Percentiles rank a stretch among this genome's conserved stretches.
These are phyloP conservation scores for Hirtodrosophila histrioides DNA, from an alignment of 2,888 invertebrate genomes.

Conservation along the genomic window DNA sequence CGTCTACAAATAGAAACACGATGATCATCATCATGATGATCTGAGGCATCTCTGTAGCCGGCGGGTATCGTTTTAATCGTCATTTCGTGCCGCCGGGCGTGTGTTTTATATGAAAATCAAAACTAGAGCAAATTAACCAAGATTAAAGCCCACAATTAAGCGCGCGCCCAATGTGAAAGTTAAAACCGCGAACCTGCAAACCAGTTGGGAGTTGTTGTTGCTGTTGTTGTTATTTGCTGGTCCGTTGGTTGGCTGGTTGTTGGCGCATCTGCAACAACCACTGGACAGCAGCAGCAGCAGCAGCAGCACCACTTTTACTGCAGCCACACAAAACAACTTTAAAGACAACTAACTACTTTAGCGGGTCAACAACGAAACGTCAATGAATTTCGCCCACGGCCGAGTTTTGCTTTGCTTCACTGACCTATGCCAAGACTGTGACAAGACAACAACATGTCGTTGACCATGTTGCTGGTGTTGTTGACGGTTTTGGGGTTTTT, in stretches of 20 bases:
- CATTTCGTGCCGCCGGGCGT: constrained; percentile 46
- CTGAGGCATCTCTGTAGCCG: background rate
- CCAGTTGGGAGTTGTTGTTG: constrained; percentile 56
- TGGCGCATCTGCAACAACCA: constrained; percentile 64
- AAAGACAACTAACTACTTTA: constrained; percentile 32
- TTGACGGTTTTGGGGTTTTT: constrained; percentile 3
- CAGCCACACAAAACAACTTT: constrained; percentile 35
- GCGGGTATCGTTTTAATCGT: constrained; percentile 45
- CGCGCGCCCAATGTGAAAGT: constrained; percentile 75
- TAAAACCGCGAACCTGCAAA: constrained; percentile 64
- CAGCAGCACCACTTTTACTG: constrained; percentile 63
- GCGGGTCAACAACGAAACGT: constrained; percentile 50
- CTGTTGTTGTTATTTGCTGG: constrained; percentile 9
- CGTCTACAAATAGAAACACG: background rate
- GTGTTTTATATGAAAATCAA: constrained; percentile 57
- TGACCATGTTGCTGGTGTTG: constrained; percentile 9
- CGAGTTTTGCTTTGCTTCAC: constrained; percentile 59
- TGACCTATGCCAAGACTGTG: constrained; percentile 64
- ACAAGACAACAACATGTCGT: too few relatives aligned
- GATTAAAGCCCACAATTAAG: constrained; percentile 76
- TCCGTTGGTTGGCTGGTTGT: constrained; percentile 12
- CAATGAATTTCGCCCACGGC: constrained; percentile 53
- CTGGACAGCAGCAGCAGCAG: constrained; percentile 15
- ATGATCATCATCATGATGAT: constrained; percentile 2
- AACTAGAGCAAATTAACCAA: constrained; percentile 77